These are phyloP conservation scores for Rhombomys opimus DNA, from an alignment of 2,113 vertebrate species.

Conservation along the genomic window DNA sequence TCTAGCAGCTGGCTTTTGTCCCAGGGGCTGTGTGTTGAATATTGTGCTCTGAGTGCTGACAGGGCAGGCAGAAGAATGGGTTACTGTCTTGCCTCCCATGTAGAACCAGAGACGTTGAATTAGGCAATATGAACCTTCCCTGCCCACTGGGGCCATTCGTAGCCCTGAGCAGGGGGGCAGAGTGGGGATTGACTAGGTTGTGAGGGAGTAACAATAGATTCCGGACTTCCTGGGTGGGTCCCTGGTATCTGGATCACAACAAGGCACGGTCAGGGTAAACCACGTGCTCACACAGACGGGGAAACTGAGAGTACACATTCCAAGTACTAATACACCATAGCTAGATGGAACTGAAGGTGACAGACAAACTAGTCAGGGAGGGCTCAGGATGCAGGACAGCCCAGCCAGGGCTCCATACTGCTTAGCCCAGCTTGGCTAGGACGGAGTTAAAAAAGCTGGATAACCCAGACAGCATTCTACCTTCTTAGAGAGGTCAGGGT, in stretches of 20 bases:
- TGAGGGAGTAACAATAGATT: constrained; percentile 40
- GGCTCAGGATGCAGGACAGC: not conserved
- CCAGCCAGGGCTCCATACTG: not conserved
- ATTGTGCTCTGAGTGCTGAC: not conserved
- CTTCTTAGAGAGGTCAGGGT: not conserved
- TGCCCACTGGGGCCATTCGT: not conserved
- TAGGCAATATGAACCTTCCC: constrained; percentile 51
- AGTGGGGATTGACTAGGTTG: not conserved
- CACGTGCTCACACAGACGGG: constrained; percentile 74
- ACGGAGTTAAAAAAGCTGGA: not conserved
- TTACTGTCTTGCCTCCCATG: constrained; percentile 44
- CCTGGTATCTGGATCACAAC: constrained; percentile 62
- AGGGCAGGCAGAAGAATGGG: not conserved
- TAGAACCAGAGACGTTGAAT: constrained; percentile 27
- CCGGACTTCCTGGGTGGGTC: constrained; percentile 63
- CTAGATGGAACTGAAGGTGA: constrained; percentile 85
- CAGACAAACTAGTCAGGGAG: constrained; percentile 68
- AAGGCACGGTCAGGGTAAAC: constrained; percentile 52
- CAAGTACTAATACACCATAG: constrained; percentile 90
- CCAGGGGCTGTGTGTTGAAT: constrained; percentile 35
- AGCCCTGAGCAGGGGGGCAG: not conserved
- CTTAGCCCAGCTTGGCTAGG: not conserved
- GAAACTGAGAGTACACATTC: constrained; percentile 70
- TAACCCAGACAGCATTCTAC: not conserved
- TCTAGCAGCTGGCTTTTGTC: constrained; percentile 76